phyloP scores from a whole-genome alignment of 2,113 vertebrate genomes.

The Rhagologus leucostigma region DNA sequence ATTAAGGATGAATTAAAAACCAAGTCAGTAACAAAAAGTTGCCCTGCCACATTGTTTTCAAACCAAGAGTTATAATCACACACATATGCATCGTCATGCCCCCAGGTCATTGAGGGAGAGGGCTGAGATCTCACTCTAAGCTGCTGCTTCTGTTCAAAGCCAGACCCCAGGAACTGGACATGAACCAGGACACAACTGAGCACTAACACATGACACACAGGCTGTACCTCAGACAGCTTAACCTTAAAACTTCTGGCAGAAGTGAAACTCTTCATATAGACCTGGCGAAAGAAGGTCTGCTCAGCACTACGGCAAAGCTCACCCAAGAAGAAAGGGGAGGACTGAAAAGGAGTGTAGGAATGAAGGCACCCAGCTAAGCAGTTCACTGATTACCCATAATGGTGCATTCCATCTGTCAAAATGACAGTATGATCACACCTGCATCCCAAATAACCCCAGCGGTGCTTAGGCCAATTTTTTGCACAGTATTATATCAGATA shows the following conservation, averaged over 20 bases:
- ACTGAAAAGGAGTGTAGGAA: background rate
- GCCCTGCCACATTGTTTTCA: background rate
- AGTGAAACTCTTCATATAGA: background rate
- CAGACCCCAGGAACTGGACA: background rate
- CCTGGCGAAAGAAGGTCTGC: background rate
- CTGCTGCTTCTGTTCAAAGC: background rate
- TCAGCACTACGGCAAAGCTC: background rate
- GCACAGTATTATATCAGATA: background rate
- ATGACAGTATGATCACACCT: background rate
- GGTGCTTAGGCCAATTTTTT: background rate
- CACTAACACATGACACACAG: background rate
- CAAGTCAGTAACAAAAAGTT: background rate
- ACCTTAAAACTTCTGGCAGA: background rate
- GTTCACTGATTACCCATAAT: background rate
- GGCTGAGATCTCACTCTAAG: background rate
- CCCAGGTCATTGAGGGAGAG: no score
- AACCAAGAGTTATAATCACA: background rate
- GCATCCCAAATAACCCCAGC: background rate
- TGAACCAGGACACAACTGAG: background rate
- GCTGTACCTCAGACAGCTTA: background rate
- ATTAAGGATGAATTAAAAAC: background rate
- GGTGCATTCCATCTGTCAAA: background rate
- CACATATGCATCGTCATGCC: fast-evolving
- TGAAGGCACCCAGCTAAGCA: background rate
- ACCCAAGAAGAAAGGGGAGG: background rate